Conservation (phyloP, 2,113 vertebrate genomes). For the Peromyscus leucopus region DNA sequence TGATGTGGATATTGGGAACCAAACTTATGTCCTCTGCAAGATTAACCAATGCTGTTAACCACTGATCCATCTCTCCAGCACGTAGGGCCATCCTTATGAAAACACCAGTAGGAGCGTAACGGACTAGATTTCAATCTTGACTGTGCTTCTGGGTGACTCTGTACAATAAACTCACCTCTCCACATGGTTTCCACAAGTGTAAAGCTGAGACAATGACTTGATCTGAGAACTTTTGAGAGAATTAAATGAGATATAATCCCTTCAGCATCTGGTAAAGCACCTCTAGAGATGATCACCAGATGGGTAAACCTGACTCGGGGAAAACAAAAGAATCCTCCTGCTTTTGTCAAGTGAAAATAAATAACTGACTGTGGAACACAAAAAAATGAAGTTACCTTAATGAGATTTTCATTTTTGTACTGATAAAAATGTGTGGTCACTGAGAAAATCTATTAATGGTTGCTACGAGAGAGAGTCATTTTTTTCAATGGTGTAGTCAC, state of each 20-base stretch:
- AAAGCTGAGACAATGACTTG: not conserved
- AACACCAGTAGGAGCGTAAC: not conserved
- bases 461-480: not conserved
- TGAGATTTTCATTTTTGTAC: slow-evolving; percentile 27
- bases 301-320: too few species aligned
- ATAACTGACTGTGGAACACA: not conserved
- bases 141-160: not conserved
- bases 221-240: not conserved
- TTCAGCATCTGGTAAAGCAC: not conserved
- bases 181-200: not conserved
- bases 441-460: not conserved
- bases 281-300: not conserved
- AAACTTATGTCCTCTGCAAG: not conserved
- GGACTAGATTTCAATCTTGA: not conserved
- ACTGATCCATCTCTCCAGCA: not conserved
- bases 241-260: not conserved
- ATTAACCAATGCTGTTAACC: not conserved
- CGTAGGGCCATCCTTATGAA: not conserved
- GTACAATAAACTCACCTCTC: not conserved
- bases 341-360: not conserved
- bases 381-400: not conserved
- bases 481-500: not conserved
- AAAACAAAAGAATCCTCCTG: not conserved
- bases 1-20: not conserved
- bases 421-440: slow-evolving; percentile 8